Evolutionary conservation across 2,797 vertebrate genomes (phyloP).

Genomic region (Benthosema pterotum): DNA sequence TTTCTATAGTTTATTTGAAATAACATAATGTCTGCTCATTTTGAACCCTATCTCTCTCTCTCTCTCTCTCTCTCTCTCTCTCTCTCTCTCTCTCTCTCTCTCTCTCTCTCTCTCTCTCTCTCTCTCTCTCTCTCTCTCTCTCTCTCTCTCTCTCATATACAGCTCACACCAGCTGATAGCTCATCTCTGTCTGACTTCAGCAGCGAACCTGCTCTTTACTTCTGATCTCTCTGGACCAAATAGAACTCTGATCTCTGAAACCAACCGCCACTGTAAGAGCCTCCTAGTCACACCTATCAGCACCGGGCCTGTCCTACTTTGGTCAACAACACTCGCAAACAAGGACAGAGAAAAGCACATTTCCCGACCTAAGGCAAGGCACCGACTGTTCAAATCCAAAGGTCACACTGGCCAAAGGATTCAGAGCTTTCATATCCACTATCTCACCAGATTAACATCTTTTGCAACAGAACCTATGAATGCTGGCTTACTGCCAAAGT

Average conservation of each 20-base stretch:
- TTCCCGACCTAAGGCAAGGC: conserved; percentile 33
- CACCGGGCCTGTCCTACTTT: conserved; percentile 27
- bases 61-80: too few species aligned
- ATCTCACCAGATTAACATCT: not conserved
- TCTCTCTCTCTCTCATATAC: conserved; percentile 53
- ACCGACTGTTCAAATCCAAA: not conserved
- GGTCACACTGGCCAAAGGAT: not conserved
- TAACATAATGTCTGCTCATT: too few species aligned
- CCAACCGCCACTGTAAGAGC: conserved; percentile 38
- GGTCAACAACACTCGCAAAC: conserved; percentile 28
- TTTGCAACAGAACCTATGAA: not conserved
- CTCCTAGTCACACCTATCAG: conserved; percentile 32
- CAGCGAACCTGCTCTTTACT: conserved; percentile 96
- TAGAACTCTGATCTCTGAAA: conserved; percentile 27
- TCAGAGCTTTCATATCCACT: not conserved
- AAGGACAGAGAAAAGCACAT: conserved; percentile 44
- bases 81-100: too few species aligned
- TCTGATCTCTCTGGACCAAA: conserved; percentile 77
- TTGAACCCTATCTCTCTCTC: too few species aligned
- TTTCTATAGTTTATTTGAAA: too few species aligned
- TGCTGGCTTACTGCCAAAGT: conserved; percentile 49
- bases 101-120: not conserved
- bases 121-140: not conserved
- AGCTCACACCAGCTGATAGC: conserved; percentile 91
- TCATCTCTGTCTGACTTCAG: conserved; percentile 91